Percentiles rank a stretch among this genome's conserved stretches.
phyloP scores from a whole-genome alignment of 2,113 vertebrate genomes.

The Laticauda laticaudata region DNA sequence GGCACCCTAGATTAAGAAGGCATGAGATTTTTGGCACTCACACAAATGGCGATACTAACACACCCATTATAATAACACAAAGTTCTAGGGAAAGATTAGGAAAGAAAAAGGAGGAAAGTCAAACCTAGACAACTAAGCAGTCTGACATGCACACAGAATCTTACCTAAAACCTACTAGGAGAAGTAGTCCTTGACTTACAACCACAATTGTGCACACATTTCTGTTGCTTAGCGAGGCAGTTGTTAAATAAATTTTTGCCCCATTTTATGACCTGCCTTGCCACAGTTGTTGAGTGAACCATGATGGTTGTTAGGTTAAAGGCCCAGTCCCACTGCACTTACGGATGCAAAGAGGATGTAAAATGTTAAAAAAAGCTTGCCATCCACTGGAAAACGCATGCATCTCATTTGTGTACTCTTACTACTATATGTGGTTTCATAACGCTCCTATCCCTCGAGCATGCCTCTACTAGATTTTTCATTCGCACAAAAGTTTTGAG shows the following conservation, averaged over 20 bases:
- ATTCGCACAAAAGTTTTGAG: no score
- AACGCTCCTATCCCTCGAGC: no score
- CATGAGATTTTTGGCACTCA: not conserved
- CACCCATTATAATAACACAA: not conserved
- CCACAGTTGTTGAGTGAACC: not conserved
- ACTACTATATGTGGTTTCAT: no score
- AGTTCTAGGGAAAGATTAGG: not conserved
- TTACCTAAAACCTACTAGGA: not conserved
- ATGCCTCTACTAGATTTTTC: no score
- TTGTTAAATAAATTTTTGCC: not conserved
- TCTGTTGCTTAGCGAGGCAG: not conserved
- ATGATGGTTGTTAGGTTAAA: no score
- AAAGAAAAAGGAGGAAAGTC: not conserved
- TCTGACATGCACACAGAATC: not conserved
- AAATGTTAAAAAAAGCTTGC: no score
- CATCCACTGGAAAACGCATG: no score
- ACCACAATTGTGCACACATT: not conserved
- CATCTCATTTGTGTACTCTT: no score
- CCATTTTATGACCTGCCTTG: not conserved
- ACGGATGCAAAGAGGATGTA: no score
- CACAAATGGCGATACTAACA: not conserved
- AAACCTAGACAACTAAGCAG: not conserved
- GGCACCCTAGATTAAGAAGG: not conserved
- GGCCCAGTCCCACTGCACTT: no score
- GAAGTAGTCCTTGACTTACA: not conserved